Conservation (phyloP, 2,888 invertebrate genomes). For the Coremacera marginata region DNA sequence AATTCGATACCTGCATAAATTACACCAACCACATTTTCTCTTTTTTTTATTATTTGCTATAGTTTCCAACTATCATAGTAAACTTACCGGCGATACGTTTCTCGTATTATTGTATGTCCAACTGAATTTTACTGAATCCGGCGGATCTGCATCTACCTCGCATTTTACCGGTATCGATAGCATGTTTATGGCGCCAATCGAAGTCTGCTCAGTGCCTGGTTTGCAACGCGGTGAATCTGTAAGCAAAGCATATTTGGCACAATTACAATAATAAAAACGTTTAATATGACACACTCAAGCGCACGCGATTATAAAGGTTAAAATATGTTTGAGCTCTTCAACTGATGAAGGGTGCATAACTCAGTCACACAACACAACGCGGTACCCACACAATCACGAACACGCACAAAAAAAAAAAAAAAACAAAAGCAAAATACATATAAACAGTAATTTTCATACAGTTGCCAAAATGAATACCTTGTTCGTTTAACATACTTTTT, state of each 20-base stretch:
- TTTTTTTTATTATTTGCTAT: neutral
- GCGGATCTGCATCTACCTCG: conserved; percentile 84
- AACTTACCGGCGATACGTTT: conserved; percentile 79
- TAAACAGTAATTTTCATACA: no score
- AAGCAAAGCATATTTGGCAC: conserved; percentile 33
- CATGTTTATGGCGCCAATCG: conserved; percentile 80
- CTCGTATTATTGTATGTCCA: conserved; percentile 88
- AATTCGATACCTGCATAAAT: neutral
- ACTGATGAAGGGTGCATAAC: no score
- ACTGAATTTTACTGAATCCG: conserved; percentile 79
- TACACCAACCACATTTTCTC: neutral
- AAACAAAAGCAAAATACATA: no score
- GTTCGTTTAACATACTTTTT: no score
- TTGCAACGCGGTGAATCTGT: conserved; percentile 84
- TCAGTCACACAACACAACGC: no score
- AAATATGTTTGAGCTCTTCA: no score
- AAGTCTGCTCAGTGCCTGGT: conserved; percentile 78
- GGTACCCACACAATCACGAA: no score
- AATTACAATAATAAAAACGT: neutral
- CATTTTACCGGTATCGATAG: conserved; percentile 82
- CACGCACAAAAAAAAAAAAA: no score
- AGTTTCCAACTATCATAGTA: neutral
- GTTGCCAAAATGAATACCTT: no score
- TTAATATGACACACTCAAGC: no score
- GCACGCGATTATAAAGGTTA: no score